Evolutionary conservation across 2,113 vertebrate genomes (phyloP).

Genomic region (Paracyprichromis sp.): DNA sequence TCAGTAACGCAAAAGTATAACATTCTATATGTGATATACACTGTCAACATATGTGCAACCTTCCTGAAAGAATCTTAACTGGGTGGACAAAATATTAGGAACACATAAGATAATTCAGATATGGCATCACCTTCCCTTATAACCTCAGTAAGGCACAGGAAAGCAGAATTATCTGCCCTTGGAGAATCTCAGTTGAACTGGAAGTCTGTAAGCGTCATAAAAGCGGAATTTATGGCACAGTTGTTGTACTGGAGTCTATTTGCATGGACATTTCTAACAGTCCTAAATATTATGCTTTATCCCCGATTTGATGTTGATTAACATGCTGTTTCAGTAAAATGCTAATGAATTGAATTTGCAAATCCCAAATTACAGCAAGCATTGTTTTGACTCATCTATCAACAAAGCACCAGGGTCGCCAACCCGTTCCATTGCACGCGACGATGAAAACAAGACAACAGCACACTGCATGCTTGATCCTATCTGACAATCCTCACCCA

Average conservation of each 20-base stretch:
- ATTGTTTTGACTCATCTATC: slow-evolving; percentile 21
- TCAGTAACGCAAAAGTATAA: background rate
- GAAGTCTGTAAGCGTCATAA: background rate
- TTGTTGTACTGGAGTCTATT: background rate
- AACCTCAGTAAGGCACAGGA: background rate
- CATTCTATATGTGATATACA: background rate
- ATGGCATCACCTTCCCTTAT: background rate
- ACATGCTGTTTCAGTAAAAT: background rate
- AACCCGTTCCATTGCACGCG: background rate
- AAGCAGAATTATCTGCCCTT: background rate
- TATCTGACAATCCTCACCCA: slow-evolving; percentile 53
- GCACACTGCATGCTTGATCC: slow-evolving; percentile 37
- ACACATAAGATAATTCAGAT: background rate
- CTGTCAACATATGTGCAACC: background rate
- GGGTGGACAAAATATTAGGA: background rate
- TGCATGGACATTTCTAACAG: background rate
- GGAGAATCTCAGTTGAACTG: background rate
- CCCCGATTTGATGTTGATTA: background rate
- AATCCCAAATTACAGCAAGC: background rate
- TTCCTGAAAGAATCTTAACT: background rate
- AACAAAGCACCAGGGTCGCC: background rate
- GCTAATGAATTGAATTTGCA: background rate
- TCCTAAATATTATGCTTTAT: background rate
- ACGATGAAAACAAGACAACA: slow-evolving; percentile 45
- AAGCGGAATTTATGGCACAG: background rate